phyloP scores from a whole-genome alignment of 2,113 vertebrate species.

The Hylia prasina region DNA sequence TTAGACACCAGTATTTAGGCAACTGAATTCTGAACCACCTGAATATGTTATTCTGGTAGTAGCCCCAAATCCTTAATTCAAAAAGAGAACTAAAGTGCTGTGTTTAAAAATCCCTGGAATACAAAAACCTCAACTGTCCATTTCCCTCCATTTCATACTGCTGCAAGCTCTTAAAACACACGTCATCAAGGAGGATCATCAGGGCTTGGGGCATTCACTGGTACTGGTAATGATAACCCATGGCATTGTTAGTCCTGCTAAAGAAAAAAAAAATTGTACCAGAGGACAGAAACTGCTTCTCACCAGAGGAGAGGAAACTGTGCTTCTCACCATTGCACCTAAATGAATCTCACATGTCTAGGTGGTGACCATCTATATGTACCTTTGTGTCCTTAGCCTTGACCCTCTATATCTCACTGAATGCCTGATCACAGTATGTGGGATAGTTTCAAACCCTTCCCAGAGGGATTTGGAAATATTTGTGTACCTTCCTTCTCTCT shows the following conservation, averaged over 20 bases:
- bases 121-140: background rate
- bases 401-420: background rate
- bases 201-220: background rate
- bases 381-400: background rate
- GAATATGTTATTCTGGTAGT: background rate
- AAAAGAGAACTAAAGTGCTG: background rate
- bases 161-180: background rate
- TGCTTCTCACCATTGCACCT: background rate
- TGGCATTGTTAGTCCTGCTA: background rate
- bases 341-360: background rate
- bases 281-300: background rate
- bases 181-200: background rate
- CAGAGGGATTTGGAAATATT: background rate
- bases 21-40: background rate
- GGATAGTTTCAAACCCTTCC: background rate
- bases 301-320: background rate
- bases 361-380: background rate
- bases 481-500: background rate
- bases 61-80: background rate
- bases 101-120: background rate
- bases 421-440: background rate
- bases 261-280: background rate
- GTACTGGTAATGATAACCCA: background rate
- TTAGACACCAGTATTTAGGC: background rate
- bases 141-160: background rate